Percentiles rank a stretch among this genome's conserved stretches.
phyloP scores from a whole-genome alignment of 2,888 invertebrate genomes.

The Eristalis tenax region DNA sequence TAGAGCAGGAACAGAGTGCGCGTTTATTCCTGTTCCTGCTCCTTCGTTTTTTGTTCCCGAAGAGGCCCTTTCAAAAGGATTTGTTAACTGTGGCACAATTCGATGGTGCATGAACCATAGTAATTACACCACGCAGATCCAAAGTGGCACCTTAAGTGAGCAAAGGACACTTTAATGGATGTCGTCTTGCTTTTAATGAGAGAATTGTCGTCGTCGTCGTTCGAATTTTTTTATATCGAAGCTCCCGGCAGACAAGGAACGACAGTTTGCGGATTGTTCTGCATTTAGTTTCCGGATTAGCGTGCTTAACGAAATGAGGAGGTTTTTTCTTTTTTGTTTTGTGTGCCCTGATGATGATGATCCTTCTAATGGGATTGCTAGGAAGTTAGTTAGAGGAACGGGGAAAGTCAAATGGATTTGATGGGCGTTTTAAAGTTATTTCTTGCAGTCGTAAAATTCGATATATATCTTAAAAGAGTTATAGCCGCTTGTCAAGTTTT shows the following conservation, averaged over 20 bases:
- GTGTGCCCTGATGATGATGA: neutral
- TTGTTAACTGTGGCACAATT: neutral
- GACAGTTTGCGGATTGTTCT: conserved; percentile 21
- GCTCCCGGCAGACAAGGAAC: neutral
- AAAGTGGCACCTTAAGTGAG: conserved; percentile 16
- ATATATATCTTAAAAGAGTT: neutral
- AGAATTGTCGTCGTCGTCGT: neutral
- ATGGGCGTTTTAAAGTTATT: neutral
- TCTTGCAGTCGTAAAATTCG: neutral
- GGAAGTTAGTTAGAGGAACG: neutral
- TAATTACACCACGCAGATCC: neutral
- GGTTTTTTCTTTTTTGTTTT: neutral
- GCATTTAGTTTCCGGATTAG: conserved; percentile 4
- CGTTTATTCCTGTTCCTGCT: neutral
- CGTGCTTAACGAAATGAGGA: neutral
- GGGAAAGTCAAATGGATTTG: neutral
- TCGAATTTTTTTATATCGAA: neutral
- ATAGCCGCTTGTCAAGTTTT: neutral
- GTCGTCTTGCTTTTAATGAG: neutral
- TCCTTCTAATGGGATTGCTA: conserved; percentile 11
- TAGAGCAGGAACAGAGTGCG: neutral
- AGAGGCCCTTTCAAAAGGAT: neutral
- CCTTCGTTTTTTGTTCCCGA: neutral
- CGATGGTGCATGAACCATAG: neutral
- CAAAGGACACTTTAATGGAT: conserved; percentile 18